These are phyloP conservation scores for Pelodytes ibericus DNA, from an alignment of 2,797 vertebrate genomes.

Conservation along the genomic window DNA sequence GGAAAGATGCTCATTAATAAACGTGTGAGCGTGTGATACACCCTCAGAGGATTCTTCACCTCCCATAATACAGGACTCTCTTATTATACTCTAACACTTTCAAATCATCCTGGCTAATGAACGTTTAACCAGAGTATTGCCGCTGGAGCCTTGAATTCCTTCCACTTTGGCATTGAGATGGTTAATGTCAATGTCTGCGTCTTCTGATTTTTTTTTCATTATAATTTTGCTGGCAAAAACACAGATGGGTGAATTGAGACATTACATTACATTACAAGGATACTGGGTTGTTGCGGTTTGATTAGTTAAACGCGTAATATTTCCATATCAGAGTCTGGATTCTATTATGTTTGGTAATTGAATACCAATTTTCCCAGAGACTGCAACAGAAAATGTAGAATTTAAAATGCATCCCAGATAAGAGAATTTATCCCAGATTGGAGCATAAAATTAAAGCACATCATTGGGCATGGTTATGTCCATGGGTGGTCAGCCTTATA, in stretches of 20 bases:
- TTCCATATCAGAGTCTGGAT: too few species aligned
- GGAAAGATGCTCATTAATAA: conserved; percentile 75
- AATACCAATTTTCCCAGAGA: too few species aligned
- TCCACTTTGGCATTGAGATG: conserved; percentile 14
- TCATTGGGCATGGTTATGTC: too few species aligned
- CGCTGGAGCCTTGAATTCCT: background rate
- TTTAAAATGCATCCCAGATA: too few species aligned
- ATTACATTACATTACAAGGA: conserved; percentile 31
- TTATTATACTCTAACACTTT: conserved; percentile 44
- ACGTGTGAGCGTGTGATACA: conserved; percentile 56
- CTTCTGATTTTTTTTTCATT: conserved; percentile 15
- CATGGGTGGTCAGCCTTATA: too few species aligned
- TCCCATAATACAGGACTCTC: conserved; percentile 42
- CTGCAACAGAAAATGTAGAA: too few species aligned
- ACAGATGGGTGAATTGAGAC: conserved; percentile 27
- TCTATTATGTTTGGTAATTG: too few species aligned
- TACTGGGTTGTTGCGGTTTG: background rate
- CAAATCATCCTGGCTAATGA: conserved; percentile 53
- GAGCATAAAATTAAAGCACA: too few species aligned
- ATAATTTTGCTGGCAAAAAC: conserved; percentile 17
- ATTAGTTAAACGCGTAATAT: too few species aligned
- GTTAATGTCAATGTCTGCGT: conserved; percentile 3
- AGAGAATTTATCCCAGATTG: too few species aligned
- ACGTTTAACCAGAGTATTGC: conserved; percentile 45
- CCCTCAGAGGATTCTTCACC: conserved; percentile 49